Evolutionary conservation across 2,113 vertebrate species (phyloP).

Genomic region (Rhombomys opimus): DNA sequence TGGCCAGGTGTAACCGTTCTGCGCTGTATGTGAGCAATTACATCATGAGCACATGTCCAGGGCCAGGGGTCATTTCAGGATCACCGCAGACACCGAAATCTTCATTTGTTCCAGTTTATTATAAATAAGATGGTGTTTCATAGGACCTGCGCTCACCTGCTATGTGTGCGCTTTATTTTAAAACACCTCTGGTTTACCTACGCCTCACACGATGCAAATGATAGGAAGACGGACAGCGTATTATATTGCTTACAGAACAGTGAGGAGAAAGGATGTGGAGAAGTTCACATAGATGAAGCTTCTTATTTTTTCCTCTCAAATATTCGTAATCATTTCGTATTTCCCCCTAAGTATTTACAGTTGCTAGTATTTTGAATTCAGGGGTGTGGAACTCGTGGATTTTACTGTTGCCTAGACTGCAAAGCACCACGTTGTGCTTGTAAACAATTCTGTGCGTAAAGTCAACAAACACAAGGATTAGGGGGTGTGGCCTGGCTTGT

Average conservation of each 20-base stretch:
- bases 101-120: neutral
- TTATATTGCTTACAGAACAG: too few species aligned
- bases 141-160: neutral
- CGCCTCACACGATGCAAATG: neutral
- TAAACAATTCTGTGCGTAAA: too few species aligned
- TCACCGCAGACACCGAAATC: neutral
- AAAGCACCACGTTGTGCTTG: neutral
- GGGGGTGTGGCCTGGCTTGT: neutral
- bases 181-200: too few species aligned
- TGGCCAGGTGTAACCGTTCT: neutral
- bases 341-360: neutral
- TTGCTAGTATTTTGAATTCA: neutral
- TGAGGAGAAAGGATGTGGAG: neutral
- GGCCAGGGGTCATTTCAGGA: neutral
- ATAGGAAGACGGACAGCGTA: too few species aligned
- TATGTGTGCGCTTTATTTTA: neutral
- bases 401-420: neutral
- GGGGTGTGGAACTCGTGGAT: neutral
- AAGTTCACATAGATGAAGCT: neutral
- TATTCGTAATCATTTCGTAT: neutral
- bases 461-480: neutral
- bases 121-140: neutral
- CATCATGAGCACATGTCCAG: neutral
- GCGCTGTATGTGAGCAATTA: too few species aligned
- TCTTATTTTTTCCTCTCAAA: neutral